phyloP scores from a whole-genome alignment of 1,140 invertebrate species.

The Scaptodrosophila lebanonensis region DNA sequence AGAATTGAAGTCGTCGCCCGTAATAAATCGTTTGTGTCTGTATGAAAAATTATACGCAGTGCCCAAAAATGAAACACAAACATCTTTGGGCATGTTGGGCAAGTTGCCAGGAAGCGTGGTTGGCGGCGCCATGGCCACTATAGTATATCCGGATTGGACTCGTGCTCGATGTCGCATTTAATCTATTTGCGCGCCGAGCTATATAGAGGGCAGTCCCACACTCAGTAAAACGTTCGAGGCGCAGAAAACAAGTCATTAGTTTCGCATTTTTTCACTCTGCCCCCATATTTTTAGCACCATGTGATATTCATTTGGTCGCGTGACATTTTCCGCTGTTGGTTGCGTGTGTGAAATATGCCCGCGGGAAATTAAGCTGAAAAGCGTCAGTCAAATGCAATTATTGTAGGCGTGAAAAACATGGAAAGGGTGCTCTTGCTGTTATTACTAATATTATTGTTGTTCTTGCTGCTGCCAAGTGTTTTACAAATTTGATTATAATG shows the following conservation, averaged over 20 bases:
- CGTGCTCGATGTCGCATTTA: no score
- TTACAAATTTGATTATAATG: background rate
- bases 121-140: conserved; percentile 33
- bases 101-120: conserved; percentile 42
- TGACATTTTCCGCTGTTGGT: conserved; percentile 27
- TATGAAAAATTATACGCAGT: conserved; percentile 61
- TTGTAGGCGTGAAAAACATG: conserved; percentile 23
- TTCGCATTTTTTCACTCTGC: conserved; percentile 27
- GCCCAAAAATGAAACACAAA: conserved; percentile 28
- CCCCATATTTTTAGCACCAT: no score
- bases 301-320: conserved; percentile 22
- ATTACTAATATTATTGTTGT: no score
- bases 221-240: conserved; percentile 9
- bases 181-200: conserved; percentile 31
- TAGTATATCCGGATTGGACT: no score
- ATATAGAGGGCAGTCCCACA: no score
- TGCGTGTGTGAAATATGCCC: background rate
- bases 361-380: background rate
- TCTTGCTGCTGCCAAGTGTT: background rate
- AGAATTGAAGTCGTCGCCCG: no score
- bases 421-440: background rate
- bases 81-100: conserved; percentile 27
- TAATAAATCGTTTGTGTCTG: conserved; percentile 56
- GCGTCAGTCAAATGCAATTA: conserved; percentile 48
- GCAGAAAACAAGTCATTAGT: conserved; percentile 47